Conservation (phyloP, 1,140 invertebrate genomes). For the Parasteatoda tepidariorum region DNA sequence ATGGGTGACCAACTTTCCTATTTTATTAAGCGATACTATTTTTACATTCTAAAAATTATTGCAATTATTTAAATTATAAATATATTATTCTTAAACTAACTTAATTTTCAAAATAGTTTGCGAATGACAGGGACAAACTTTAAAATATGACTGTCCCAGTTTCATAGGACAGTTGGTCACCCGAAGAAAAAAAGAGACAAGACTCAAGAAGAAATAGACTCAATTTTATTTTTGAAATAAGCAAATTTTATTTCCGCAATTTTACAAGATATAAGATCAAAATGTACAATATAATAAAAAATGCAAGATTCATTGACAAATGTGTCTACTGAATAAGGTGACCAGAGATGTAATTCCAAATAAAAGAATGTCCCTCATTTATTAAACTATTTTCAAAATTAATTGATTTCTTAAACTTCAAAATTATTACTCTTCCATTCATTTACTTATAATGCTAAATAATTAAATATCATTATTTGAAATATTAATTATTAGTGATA, state of each 20-base stretch:
- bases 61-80: too few species aligned
- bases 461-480: too few species aligned
- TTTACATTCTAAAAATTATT: too few species aligned
- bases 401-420: too few species aligned
- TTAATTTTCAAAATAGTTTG: too few species aligned
- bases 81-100: too few species aligned
- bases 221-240: not conserved
- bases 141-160: not conserved
- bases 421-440: too few species aligned
- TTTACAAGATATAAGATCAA: not conserved
- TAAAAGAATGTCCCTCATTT: constrained; percentile 20
- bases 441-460: too few species aligned
- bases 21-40: too few species aligned
- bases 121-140: constrained; percentile 4
- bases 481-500: too few species aligned
- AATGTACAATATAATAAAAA: not conserved
- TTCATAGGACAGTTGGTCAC: constrained; percentile 36
- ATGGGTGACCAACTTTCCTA: too few species aligned
- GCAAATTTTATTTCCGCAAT: constrained; percentile 16
- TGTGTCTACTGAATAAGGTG: constrained; percentile 23
- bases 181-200: constrained; percentile 5
- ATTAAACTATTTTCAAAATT: not conserved
- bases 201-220: constrained; percentile 23
- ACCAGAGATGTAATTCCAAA: constrained; percentile 26
- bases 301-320: not conserved